phyloP scores from a whole-genome alignment of 2,113 vertebrate species.

The Lepus timidus region DNA sequence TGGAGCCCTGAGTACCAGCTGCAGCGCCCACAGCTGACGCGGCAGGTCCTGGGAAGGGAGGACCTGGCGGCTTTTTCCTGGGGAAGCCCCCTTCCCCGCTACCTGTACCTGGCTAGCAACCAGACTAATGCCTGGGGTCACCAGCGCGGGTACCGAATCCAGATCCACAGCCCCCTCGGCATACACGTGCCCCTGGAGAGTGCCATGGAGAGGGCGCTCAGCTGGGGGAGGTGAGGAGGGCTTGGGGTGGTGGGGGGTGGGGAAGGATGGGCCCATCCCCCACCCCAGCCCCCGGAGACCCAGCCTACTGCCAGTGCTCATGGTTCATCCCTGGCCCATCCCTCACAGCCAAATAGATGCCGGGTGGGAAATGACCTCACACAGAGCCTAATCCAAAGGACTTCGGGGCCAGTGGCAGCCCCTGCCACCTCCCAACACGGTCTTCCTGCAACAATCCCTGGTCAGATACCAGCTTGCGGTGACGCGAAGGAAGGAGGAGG shows the following conservation, averaged over 20 bases:
- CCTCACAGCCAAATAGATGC: not conserved
- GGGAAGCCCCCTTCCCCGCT: conserved; percentile 90
- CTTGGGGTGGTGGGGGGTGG: conserved; percentile 55
- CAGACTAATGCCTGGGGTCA: conserved; percentile 94
- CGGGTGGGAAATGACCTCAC: not conserved
- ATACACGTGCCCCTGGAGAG: conserved; percentile 92
- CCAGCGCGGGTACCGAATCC: conserved; percentile 93
- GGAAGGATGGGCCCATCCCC: not conserved
- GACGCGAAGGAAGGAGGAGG: conserved; percentile 93
- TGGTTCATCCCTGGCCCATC: not conserved
- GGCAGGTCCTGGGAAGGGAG: conserved; percentile 92
- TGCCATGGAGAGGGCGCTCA: conserved; percentile 92
- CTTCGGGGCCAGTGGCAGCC: not conserved
- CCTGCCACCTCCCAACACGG: not conserved
- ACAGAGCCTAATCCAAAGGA: not conserved
- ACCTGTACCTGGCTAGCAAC: conserved; percentile 93
- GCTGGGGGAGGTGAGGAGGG: conserved; percentile 94
- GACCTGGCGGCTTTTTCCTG: conserved; percentile 91
- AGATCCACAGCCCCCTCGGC: conserved; percentile 91
- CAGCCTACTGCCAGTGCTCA: not conserved
- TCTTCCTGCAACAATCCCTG: conserved; percentile 29
- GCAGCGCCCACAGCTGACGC: conserved; percentile 91
- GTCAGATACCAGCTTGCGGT: conserved; percentile 94
- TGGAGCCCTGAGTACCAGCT: conserved; percentile 89
- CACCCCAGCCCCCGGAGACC: not conserved